Evolutionary conservation across 2,113 vertebrate genomes (phyloP).

Genomic region (Etheostoma spectabile): DNA sequence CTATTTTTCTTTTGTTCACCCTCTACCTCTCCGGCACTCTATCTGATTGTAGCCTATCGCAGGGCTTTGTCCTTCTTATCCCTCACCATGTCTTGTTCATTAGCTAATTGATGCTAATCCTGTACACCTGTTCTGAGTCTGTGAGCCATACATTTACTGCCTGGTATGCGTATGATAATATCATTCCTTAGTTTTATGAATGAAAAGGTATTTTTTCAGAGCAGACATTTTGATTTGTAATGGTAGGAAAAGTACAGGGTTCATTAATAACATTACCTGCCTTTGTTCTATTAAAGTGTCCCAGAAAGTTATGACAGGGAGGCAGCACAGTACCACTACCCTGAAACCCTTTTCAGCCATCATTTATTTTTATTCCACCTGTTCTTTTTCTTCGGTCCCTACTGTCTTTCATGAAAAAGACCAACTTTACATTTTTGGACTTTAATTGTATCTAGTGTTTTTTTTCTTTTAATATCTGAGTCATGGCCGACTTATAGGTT

Average conservation of each 20-base stretch:
- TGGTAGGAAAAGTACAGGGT: neutral
- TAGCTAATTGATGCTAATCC: conserved; percentile 60
- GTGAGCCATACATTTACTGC: conserved; percentile 10
- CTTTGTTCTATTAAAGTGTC: neutral
- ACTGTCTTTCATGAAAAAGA: neutral
- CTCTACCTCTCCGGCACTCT: conserved; percentile 23
- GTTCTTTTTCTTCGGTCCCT: neutral
- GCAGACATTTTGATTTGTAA: conserved; percentile 12
- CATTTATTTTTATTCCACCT: neutral
- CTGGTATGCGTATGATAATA: conserved; percentile 33
- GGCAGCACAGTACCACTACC: neutral
- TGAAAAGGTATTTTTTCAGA: conserved; percentile 35
- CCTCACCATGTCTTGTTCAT: conserved; percentile 43
- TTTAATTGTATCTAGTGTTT: neutral
- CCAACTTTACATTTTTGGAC: neutral
- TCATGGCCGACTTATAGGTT: neutral
- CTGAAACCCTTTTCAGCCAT: neutral
- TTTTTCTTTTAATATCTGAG: neutral
- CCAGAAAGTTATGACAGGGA: neutral
- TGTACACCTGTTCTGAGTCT: conserved; percentile 51
- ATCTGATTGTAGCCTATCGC: conserved; percentile 40
- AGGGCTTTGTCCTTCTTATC: conserved; percentile 24
- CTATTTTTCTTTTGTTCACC: neutral
- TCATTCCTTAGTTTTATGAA: conserved; percentile 56
- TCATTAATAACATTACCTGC: neutral